Conservation (phyloP, 2,113 vertebrate species). For the Etheostoma cragini region DNA sequence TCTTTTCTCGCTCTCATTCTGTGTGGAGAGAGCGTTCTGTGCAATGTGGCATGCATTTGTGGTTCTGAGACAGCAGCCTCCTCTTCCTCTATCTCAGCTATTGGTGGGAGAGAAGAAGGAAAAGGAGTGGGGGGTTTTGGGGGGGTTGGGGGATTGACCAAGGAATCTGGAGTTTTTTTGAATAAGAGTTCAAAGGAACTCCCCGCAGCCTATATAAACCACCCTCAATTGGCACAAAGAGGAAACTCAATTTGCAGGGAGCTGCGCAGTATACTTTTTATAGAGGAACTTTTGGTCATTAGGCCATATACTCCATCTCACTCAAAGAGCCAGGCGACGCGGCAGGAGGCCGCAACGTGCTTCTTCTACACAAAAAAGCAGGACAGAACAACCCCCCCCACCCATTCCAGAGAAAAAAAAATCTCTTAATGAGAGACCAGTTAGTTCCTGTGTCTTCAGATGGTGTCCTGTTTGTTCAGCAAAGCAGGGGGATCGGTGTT, state of each 20-base stretch:
- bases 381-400: conserved; percentile 36
- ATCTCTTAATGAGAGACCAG: conserved; percentile 76
- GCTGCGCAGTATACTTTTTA: conserved; percentile 85
- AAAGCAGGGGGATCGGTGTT: conserved; percentile 79
- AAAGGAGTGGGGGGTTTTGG: not conserved
- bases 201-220: conserved; percentile 85
- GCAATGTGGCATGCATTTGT: conserved; percentile 81
- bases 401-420: conserved; percentile 54
- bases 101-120: conserved; percentile 61
- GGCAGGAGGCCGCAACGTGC: conserved; percentile 80
- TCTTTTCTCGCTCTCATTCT: conserved; percentile 50
- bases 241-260: conserved; percentile 86
- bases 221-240: conserved; percentile 87
- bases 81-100: conserved; percentile 73
- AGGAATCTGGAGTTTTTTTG: conserved; percentile 78
- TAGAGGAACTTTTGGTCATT: conserved; percentile 89
- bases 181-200: conserved; percentile 84
- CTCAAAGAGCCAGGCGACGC: conserved; percentile 82
- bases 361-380: conserved; percentile 73
- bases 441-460: conserved; percentile 82
- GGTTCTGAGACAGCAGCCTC: conserved; percentile 76
- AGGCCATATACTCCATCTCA: conserved; percentile 82
- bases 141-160: conserved; percentile 66
- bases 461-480: conserved; percentile 80
- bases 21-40: conserved; percentile 51